Evolutionary conservation across 1,140 invertebrate genomes (phyloP), one percentile per base, ranked within the genome.

Genomic region (Lepidurus apus): DNA sequence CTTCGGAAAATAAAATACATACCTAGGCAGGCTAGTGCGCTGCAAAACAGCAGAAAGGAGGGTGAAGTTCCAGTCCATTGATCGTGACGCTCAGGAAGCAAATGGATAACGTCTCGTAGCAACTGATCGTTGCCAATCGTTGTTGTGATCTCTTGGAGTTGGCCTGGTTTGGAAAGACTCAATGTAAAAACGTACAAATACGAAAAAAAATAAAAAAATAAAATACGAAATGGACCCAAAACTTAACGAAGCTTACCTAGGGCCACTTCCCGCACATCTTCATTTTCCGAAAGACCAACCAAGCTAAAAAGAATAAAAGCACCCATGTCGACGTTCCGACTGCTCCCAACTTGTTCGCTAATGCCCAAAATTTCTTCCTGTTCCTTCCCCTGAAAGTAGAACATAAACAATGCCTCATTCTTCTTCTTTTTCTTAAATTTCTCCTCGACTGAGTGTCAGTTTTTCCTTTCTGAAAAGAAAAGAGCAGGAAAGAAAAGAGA

Each of bases 301-400:
- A 65, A 65, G 53, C 53, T 65, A 9, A 65, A n/a, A 17, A 65
- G 53, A 65, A 65, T 65, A 17, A 65, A 65, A 65, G 53, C 53
- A 9, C 8, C 53, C 53, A 21, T 65, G 53, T 65, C 53, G 53
- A 65, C 53, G 53, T 21, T 65, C 4, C 53, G 53, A 65, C 53
- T 65, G 53, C 9, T 65, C 8, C 53, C 53, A 65, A 65, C 53
- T 65, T 65, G 53, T 65, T 65, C 53, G 53, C 53, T 65, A 65
- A 65, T 65, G 53, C 53, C 53, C 53, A 65, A n/a, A 65, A 65
- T 65, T 65, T 65, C 53, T 65, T 65, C 53, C 53, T 65, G 53
- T 21, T 65, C 53, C 21, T 65, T 65, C 53, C 9, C 13, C 53
- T 65, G 53, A 13, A 65, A 65, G 53, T 65, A 65, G 21, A 65